Conservation (phyloP, 2,797 vertebrate genomes). For the Fistularia tabacaria region DNA sequence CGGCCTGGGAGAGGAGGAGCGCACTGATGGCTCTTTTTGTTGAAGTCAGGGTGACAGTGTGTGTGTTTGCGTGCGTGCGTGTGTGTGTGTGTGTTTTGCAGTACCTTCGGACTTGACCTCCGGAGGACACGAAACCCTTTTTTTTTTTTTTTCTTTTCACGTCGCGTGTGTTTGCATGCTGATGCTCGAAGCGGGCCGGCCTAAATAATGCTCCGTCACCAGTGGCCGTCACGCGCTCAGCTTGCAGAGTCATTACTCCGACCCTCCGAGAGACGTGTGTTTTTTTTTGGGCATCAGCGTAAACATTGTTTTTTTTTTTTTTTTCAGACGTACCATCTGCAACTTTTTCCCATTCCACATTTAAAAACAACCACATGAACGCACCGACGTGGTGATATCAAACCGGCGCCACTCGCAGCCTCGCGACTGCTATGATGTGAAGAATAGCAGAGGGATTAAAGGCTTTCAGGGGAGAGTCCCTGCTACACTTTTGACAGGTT, state of each 20-base stretch:
- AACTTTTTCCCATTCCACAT: too few species aligned
- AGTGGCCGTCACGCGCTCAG: too few species aligned
- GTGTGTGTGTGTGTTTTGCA: slow-evolving; percentile 14
- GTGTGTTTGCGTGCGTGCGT: slow-evolving; percentile 15
- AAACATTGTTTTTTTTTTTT: too few species aligned
- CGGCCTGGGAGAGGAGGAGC: too few species aligned
- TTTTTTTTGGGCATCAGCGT: too few species aligned
- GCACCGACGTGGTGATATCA: not conserved
- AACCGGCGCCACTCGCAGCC: not conserved
- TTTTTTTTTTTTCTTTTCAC: slow-evolving; percentile 13
- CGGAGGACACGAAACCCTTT: slow-evolving; percentile 6
- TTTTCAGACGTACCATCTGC: too few species aligned
- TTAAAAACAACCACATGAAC: slow-evolving; percentile 1
- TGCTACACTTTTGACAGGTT: slow-evolving; percentile 36
- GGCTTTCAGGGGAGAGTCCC: slow-evolving; percentile 22
- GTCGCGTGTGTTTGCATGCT: slow-evolving; percentile 40
- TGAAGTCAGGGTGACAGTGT: not conserved
- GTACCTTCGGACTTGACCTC: slow-evolving; percentile 24
- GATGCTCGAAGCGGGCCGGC: slow-evolving; percentile 8
- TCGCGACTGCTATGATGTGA: slow-evolving; percentile 15
- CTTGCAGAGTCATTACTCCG: too few species aligned
- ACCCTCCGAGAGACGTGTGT: too few species aligned
- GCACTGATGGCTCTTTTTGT: too few species aligned
- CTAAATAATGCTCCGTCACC: too few species aligned
- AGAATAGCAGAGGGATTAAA: slow-evolving; percentile 38